Evolutionary conservation across 1,140 invertebrate genomes (phyloP).

Genomic region (Phocides pigmalion): DNA sequence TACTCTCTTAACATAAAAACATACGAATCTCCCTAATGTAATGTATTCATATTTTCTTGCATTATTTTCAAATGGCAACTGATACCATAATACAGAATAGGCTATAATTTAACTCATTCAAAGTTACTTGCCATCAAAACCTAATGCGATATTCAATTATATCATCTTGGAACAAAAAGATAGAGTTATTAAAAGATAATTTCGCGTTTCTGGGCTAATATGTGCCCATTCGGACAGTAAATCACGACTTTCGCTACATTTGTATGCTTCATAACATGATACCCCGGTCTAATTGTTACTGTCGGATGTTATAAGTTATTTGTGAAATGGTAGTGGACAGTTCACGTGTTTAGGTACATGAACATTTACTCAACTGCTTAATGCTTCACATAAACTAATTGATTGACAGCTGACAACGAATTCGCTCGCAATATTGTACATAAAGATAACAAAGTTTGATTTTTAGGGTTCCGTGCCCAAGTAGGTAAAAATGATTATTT

Average conservation of each 20-base stretch:
- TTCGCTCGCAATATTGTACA: slow-evolving; percentile 9
- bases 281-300: slow-evolving; percentile 40
- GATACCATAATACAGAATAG: background rate
- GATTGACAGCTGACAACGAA: slow-evolving; percentile 23
- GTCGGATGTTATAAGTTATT: slow-evolving; percentile 47
- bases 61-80: background rate
- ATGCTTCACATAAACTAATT: slow-evolving; percentile 19
- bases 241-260: slow-evolving; percentile 55
- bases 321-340: slow-evolving; percentile 23
- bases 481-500: no score
- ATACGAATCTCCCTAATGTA: no score
- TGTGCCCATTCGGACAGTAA: slow-evolving; percentile 41
- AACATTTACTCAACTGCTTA: slow-evolving; percentile 18
- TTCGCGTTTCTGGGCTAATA: slow-evolving; percentile 41
- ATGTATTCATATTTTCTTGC: no score
- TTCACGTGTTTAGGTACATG: slow-evolving; percentile 26
- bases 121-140: background rate
- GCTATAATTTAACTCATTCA: background rate
- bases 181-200: slow-evolving; percentile 51
- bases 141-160: slow-evolving; percentile 18
- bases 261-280: slow-evolving; percentile 48
- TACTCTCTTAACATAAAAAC: no score
- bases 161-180: slow-evolving; percentile 10
- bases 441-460: slow-evolving; percentile 10
- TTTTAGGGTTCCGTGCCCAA: no score